Conservation (phyloP, 2,797 vertebrate genomes). For the Hybognathus amarus region DNA sequence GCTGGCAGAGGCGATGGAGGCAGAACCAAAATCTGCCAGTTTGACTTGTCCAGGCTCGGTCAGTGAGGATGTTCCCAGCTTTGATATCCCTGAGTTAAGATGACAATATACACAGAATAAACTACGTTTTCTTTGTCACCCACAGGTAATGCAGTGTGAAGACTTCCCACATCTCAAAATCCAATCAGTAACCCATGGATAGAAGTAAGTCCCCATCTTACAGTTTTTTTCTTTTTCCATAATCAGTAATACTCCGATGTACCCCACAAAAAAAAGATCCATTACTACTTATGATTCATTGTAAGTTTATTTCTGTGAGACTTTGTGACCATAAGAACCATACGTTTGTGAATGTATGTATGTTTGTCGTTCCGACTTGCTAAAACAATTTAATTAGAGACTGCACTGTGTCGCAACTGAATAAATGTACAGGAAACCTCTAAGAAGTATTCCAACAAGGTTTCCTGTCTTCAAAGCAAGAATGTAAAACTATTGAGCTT, state of each 20-base stretch:
- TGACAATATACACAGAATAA: neutral
- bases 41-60: conserved; percentile 98
- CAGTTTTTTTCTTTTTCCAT: neutral
- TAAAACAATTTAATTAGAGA: neutral
- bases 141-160: neutral
- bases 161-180: too few relatives aligned
- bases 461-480: neutral
- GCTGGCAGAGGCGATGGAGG: conserved; percentile 98
- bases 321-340: neutral
- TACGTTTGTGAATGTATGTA: neutral
- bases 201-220: neutral
- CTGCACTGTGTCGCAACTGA: neutral
- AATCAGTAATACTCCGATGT: neutral
- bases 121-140: neutral
- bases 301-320: neutral
- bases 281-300: neutral
- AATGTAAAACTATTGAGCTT: conserved; percentile 2
- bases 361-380: neutral
- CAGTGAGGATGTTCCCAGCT: conserved; percentile 97
- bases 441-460: neutral
- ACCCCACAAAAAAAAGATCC: neutral
- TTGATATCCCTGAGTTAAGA: conserved; percentile 89
- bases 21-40: conserved; percentile 98
- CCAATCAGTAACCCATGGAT: neutral
- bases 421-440: neutral